A percentile compares a stretch with the other conserved stretches of the same genome.
phyloP scores from a whole-genome alignment of 2,113 vertebrate species.

The Elanus axillaris region DNA sequence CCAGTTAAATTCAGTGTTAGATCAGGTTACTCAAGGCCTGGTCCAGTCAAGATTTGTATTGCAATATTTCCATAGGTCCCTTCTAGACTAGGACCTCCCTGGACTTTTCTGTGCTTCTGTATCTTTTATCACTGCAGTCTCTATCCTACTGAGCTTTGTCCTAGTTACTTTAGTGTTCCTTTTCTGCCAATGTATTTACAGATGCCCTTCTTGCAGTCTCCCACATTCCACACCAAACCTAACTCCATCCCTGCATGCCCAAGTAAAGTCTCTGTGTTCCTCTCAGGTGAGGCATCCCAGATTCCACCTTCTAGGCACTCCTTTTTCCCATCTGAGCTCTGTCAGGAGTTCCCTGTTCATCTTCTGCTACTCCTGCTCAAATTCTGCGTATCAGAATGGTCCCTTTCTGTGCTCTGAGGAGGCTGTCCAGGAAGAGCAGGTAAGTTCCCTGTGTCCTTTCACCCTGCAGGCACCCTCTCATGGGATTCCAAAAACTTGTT shows the following conservation, averaged over 20 bases:
- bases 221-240: not conserved
- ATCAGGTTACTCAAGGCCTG: not conserved
- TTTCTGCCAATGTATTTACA: not conserved
- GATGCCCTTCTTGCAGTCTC: not conserved
- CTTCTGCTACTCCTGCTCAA: not conserved
- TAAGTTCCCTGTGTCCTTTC: not conserved
- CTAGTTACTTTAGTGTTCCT: not conserved
- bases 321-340: not conserved
- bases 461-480: not conserved
- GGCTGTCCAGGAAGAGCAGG: not conserved
- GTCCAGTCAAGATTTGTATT: not conserved
- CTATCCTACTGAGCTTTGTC: not conserved
- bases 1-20: not conserved
- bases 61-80: not conserved
- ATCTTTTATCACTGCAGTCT: not conserved
- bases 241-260: no score
- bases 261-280: not conserved
- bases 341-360: not conserved
- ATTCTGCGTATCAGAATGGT: not conserved
- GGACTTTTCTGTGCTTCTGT: not conserved
- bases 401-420: not conserved
- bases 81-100: not conserved
- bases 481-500: not conserved
- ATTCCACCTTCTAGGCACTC: not conserved
- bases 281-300: not conserved